These are phyloP conservation scores for Haliclona indistincta DNA, from an alignment of 37 sponge, comb jelly and placozoan species.

Conservation along the genomic window DNA sequence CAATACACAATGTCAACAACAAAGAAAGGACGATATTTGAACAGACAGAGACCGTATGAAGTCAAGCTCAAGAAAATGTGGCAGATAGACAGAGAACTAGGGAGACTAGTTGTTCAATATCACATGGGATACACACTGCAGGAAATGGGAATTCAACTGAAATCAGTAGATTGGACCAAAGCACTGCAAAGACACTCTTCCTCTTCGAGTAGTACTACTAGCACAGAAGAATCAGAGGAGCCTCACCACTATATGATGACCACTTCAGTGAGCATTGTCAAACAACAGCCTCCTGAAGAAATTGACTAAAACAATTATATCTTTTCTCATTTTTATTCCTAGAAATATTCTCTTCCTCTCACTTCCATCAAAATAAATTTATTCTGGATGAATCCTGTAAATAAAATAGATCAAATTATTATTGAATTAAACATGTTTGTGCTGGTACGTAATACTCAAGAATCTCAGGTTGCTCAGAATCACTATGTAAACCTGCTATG, in stretches of 20 bases:
- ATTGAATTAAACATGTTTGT: too few relatives aligned
- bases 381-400: too few relatives aligned
- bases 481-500: too few relatives aligned
- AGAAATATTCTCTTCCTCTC: too few relatives aligned
- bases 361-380: too few relatives aligned
- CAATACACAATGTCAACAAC: conserved; percentile 9
- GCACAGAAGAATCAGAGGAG: background rate
- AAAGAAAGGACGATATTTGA: conserved; percentile 4
- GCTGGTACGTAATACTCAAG: too few relatives aligned
- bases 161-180: conserved; percentile 48
- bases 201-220: background rate
- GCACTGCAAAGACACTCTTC: background rate
- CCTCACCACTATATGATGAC: background rate
- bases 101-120: conserved; percentile 1
- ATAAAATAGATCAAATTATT: too few relatives aligned
- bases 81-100: background rate
- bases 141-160: conserved; percentile 3
- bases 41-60: conserved; percentile 37
- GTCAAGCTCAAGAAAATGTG: conserved; percentile 58
- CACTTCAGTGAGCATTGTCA: background rate
- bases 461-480: too few relatives aligned
- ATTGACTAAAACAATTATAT: too few relatives aligned
- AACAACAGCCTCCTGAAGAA: background rate
- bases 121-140: conserved; percentile 20
- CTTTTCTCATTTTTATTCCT: too few relatives aligned